Percentiles rank a stretch among this genome's conserved stretches.
phyloP scores from a whole-genome alignment of 2,797 vertebrate species.

The Harpagifer antarcticus region DNA sequence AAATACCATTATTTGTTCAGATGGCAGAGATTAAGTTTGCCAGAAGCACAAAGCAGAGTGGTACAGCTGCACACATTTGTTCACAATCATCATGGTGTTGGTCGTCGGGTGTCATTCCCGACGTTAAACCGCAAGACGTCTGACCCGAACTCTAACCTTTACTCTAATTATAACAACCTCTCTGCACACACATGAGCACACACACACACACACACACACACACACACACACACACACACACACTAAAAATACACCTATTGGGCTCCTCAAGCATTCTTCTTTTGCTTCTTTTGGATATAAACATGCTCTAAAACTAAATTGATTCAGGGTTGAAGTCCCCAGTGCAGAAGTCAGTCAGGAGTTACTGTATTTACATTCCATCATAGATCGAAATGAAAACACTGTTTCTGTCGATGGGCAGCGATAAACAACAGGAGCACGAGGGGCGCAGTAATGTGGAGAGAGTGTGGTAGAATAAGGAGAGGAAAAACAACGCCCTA shows the following conservation, averaged over 20 bases:
- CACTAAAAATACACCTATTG: constrained; percentile 1
- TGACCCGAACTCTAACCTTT: constrained; percentile 17
- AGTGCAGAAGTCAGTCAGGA: constrained; percentile 44
- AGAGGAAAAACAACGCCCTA: constrained; percentile 55
- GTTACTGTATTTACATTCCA: constrained; percentile 68
- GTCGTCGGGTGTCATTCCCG: neutral
- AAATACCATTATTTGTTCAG: constrained; percentile 36
- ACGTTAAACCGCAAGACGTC: constrained; percentile 15
- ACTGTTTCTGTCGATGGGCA: constrained; percentile 12
- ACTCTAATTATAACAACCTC: constrained; percentile 13
- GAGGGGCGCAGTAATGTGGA: constrained; percentile 15
- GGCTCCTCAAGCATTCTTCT: neutral
- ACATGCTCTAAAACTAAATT: too few relatives aligned
- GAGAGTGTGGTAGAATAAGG: constrained; percentile 33
- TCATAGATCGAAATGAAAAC: constrained; percentile 55
- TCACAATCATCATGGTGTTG: constrained; percentile 2
- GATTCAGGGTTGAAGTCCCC: neutral
- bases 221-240: too few relatives aligned
- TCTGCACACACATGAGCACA: constrained; percentile 10
- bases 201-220: too few relatives aligned
- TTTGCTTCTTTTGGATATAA: too few relatives aligned
- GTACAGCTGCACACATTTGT: constrained; percentile 20
- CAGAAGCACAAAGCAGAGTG: constrained; percentile 10
- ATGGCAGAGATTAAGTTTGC: constrained; percentile 45
- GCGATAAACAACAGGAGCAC: constrained; percentile 7